Evolutionary conservation across 2,797 vertebrate species (phyloP).

Genomic region (Sebastes kiyomatsui): DNA sequence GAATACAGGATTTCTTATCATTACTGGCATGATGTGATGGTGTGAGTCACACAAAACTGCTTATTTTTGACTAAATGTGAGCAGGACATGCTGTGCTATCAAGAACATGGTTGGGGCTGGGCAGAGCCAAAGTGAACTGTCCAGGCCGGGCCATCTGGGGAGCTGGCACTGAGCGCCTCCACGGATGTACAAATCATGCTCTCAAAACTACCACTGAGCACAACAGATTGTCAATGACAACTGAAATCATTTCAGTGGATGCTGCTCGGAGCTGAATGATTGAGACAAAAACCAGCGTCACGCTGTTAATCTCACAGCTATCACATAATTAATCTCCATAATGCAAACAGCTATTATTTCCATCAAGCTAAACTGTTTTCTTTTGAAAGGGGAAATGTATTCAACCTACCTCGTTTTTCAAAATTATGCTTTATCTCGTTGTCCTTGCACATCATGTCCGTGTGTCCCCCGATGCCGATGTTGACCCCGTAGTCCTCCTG

Average conservation of each 20-base stretch:
- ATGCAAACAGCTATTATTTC: background rate
- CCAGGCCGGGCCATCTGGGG: constrained; percentile 69
- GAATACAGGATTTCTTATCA: background rate
- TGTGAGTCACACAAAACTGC: constrained; percentile 30
- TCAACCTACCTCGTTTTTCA: constrained; percentile 90
- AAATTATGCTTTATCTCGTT: constrained; percentile 87
- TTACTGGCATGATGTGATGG: constrained; percentile 6
- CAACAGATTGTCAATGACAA: constrained; percentile 35
- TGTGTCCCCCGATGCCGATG: constrained; percentile 64
- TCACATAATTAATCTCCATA: background rate
- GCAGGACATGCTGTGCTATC: constrained; percentile 50
- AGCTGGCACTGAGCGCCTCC: constrained; percentile 53
- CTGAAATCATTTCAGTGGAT: background rate
- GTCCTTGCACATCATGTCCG: constrained; percentile 86
- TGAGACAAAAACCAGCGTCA: background rate
- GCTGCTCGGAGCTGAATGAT: constrained; percentile 7
- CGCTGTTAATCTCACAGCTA: background rate
- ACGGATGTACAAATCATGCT: constrained; percentile 56
- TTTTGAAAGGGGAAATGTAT: background rate
- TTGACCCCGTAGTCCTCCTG: constrained; percentile 77
- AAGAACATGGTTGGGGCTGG: constrained; percentile 55
- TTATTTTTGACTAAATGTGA: constrained; percentile 44
- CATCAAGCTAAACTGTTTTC: background rate
- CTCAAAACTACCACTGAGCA: constrained; percentile 41
- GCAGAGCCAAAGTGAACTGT: constrained; percentile 55